phyloP scores from a whole-genome alignment of 2,888 invertebrate species.

The Pyrgus malvae region DNA sequence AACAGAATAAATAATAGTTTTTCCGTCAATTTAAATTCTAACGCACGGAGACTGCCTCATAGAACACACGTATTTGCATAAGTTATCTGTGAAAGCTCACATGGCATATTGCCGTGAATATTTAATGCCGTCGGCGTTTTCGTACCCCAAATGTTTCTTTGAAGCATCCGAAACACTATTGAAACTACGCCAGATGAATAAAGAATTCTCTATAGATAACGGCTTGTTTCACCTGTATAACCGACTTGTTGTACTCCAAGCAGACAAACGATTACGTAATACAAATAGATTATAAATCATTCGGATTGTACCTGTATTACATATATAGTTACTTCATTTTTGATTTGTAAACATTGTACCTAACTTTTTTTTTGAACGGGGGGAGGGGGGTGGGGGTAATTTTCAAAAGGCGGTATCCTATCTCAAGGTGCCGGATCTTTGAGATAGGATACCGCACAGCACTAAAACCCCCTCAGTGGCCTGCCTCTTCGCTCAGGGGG shows the following conservation, averaged over 20 bases:
- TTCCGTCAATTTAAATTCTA: slow-evolving; percentile 21
- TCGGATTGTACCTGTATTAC: too few relatives aligned
- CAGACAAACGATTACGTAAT: not conserved
- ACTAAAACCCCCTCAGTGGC: too few relatives aligned
- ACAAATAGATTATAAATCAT: too few relatives aligned
- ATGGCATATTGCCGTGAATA: slow-evolving; percentile 60
- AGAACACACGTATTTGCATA: slow-evolving; percentile 58
- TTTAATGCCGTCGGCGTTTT: slow-evolving; percentile 50
- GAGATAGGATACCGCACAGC: too few relatives aligned
- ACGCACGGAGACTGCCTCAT: slow-evolving; percentile 42
- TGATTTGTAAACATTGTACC: too few relatives aligned
- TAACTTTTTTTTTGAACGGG: too few relatives aligned
- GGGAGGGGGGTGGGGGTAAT: too few relatives aligned
- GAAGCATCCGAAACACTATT: slow-evolving; percentile 58
- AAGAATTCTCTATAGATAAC: slow-evolving; percentile 14
- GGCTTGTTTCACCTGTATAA: not conserved
- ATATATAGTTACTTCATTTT: too few relatives aligned
- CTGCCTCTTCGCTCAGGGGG: too few relatives aligned
- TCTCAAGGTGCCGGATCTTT: too few relatives aligned
- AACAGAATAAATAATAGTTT: not conserved
- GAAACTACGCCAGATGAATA: slow-evolving; percentile 58
- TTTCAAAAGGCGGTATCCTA: too few relatives aligned
- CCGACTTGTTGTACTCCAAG: not conserved
- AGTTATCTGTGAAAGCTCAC: slow-evolving; percentile 57
- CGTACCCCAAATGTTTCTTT: slow-evolving; percentile 59